phyloP scores from a whole-genome alignment of 2,113 vertebrate genomes.

The Corythornis cristatus region DNA sequence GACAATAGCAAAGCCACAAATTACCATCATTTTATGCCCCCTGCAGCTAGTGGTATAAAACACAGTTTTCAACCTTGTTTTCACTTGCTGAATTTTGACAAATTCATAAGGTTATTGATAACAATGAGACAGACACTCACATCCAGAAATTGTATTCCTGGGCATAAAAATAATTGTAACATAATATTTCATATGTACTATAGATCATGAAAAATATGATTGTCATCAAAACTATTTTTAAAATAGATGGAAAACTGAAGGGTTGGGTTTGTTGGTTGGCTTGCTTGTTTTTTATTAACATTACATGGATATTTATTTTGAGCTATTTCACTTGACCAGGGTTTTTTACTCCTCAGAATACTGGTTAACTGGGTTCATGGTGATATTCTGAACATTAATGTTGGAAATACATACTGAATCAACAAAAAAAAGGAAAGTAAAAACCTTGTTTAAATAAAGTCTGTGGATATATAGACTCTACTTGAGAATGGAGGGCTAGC shows the following conservation, averaged over 20 bases:
- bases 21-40: conserved; percentile 77
- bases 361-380: background rate
- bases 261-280: background rate
- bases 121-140: conserved; percentile 67
- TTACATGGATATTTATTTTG: background rate
- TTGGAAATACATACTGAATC: background rate
- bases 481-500: too few species aligned
- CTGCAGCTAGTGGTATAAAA: conserved; percentile 68
- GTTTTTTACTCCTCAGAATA: background rate
- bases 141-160: conserved; percentile 56
- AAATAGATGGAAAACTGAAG: background rate
- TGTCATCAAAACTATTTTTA: background rate
- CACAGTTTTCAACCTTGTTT: conserved; percentile 73
- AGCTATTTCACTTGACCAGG: background rate
- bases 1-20: conserved; percentile 73
- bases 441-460: background rate
- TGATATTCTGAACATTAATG: background rate
- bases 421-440: background rate
- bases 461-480: background rate
- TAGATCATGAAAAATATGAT: background rate
- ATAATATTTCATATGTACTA: background rate
- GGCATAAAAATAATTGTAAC: conserved; percentile 23
- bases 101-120: conserved; percentile 70
- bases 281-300: background rate
- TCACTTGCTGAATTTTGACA: conserved; percentile 68